Conservation (phyloP, 2,888 invertebrate genomes). For the Congeria kusceri region DNA sequence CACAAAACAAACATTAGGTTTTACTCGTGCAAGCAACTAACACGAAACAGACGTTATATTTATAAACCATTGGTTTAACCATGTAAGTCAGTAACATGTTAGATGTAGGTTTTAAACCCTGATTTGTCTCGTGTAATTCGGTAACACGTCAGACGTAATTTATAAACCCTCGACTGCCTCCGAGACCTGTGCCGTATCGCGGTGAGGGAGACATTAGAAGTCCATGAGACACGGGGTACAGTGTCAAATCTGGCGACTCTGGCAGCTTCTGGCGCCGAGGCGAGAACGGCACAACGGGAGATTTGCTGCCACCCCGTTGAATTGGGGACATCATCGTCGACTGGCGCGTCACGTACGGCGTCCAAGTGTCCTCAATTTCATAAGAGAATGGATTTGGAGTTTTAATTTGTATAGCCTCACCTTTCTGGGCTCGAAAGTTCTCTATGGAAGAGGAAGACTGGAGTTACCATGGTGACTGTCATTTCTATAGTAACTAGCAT, state of each 20-base stretch:
- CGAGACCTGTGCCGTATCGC: conserved; percentile 57
- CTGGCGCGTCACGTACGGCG: conserved; percentile 60
- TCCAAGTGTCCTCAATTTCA: conserved; percentile 58
- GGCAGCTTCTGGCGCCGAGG: conserved; percentile 43
- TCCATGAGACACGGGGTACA: conserved; percentile 57
- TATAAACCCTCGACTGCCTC: conserved; percentile 44
- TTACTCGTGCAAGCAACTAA: no score
- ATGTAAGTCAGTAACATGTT: no score
- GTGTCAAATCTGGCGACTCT: conserved; percentile 58
- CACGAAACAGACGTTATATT: no score
- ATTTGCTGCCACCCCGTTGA: conserved; percentile 44
- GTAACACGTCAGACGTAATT: conserved; percentile 42
- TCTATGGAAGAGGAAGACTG: conserved; percentile 46
- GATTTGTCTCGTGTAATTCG: no score
- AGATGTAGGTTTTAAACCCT: no score
- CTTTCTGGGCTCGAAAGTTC: conserved; percentile 65
- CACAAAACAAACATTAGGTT: no score
- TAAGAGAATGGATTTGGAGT: conserved; percentile 60
- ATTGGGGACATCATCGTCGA: conserved; percentile 56
- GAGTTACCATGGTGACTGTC: no score
- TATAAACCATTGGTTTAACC: no score
- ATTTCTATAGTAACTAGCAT: no score
- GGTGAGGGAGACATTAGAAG: conserved; percentile 50
- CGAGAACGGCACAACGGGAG: conserved; percentile 49
- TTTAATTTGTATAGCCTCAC: conserved; percentile 61